Evolutionary conservation across 2,888 invertebrate genomes (phyloP).

Genomic region (Anoplius nigerrimus): DNA sequence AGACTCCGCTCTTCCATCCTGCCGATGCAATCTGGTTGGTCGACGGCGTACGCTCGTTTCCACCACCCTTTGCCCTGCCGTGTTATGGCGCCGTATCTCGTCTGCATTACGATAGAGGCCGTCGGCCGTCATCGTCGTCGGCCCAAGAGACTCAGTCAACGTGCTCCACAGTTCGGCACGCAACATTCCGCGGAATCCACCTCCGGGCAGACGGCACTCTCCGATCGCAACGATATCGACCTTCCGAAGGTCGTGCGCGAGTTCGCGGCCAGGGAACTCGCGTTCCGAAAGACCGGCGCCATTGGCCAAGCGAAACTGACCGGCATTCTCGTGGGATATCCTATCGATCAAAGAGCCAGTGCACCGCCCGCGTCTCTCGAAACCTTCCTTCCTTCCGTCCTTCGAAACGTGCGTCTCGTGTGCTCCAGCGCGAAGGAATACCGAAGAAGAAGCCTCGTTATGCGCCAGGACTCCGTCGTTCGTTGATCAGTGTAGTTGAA

Average conservation of each 20-base stretch:
- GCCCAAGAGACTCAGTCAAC: no score
- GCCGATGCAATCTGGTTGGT: constrained; percentile 45
- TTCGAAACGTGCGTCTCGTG: no score
- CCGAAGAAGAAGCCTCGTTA: no score
- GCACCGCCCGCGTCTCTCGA: background rate
- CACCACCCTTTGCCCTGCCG: constrained; percentile 18
- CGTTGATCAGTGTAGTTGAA: no score
- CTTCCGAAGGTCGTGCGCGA: constrained; percentile 9
- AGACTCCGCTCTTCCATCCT: constrained; percentile 40
- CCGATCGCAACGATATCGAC: no score
- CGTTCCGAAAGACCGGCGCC: constrained; percentile 14
- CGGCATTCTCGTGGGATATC: background rate
- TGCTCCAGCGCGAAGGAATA: no score
- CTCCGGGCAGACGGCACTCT: no score
- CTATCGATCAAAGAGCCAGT: no score
- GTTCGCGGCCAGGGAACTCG: background rate
- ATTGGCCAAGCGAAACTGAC: background rate
- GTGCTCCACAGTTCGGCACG: background rate
- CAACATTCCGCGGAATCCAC: background rate
- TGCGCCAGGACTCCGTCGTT: no score
- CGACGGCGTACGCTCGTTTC: constrained; percentile 16
- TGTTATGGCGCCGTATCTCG: constrained; percentile 44
- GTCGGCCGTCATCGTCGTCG: constrained; percentile 16
- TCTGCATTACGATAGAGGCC: constrained; percentile 49
- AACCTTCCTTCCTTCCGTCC: constrained; percentile 21